These are phyloP conservation scores for Silurus asotus DNA, from an alignment of 2,113 vertebrate genomes.

Conservation along the genomic window DNA sequence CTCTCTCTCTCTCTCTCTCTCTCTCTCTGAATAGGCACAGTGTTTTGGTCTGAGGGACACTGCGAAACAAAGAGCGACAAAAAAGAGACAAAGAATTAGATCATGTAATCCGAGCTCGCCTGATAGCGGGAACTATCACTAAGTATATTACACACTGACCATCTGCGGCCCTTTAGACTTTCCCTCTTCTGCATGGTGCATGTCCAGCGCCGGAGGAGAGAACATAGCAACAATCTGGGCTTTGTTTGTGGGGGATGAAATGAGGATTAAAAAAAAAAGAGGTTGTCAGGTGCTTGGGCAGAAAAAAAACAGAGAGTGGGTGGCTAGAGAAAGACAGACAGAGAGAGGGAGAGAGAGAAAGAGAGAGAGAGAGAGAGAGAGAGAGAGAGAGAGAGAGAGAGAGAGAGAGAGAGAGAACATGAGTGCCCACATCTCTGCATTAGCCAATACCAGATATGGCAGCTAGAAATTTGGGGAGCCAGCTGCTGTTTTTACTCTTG, in stretches of 20 bases:
- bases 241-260: constrained; percentile 54
- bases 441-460: constrained; percentile 31
- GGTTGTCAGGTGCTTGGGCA: constrained; percentile 58
- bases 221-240: constrained; percentile 49
- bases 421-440: constrained; percentile 27
- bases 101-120: constrained; percentile 75
- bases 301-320: constrained; percentile 68
- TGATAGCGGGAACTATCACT: constrained; percentile 74
- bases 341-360: neutral
- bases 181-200: constrained; percentile 63
- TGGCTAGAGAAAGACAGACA: constrained; percentile 54
- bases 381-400: neutral
- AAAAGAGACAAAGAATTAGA: constrained; percentile 66
- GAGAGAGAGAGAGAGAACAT: constrained; percentile 44
- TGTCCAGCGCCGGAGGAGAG: constrained; percentile 59
- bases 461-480: constrained; percentile 22
- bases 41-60: constrained; percentile 46
- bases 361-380: constrained; percentile 48
- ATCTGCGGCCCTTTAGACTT: constrained; percentile 69
- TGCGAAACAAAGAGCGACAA: constrained; percentile 10
- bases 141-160: constrained; percentile 76
- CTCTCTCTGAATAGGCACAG: constrained; percentile 56
- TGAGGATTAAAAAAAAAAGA: constrained; percentile 48
- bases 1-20: neutral
- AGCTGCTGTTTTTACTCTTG: constrained; percentile 28